Conservation (phyloP, 2,888 invertebrate genomes). For the Teleogryllus oceanicus region DNA sequence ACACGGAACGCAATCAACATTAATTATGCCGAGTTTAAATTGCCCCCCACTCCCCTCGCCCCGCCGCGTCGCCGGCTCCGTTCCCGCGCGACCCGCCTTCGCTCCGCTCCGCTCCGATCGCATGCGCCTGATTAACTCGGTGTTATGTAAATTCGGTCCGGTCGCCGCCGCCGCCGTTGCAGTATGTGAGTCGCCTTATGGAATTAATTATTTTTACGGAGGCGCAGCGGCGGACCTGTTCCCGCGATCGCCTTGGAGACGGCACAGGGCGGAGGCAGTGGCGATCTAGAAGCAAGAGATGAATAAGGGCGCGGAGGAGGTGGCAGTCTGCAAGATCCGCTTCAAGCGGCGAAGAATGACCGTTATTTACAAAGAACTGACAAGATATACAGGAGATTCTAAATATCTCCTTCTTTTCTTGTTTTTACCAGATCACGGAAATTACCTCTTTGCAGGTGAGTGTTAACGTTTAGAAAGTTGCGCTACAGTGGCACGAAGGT, state of each 20-base stretch:
- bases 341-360: too few relatives aligned
- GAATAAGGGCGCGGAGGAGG: too few relatives aligned
- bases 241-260: background rate
- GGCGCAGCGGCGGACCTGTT: background rate
- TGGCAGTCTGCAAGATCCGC: too few relatives aligned
- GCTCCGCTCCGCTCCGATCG: background rate
- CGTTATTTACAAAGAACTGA: too few relatives aligned
- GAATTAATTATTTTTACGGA: slow-evolving; percentile 9
- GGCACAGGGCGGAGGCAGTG: background rate
- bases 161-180: background rate
- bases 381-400: too few relatives aligned
- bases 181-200: background rate
- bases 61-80: background rate
- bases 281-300: too few relatives aligned
- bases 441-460: too few relatives aligned
- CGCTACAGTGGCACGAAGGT: too few relatives aligned
- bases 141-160: background rate
- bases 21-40: background rate
- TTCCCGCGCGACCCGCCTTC: background rate
- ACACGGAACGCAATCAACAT: slow-evolving; percentile 18
- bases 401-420: too few relatives aligned
- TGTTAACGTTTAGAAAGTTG: too few relatives aligned
- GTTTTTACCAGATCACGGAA: too few relatives aligned
- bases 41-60: background rate
- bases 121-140: slow-evolving; percentile 8